Evolutionary conservation across 2,888 invertebrate genomes (phyloP), one percentile per base, ranked within the genome.

Genomic region (Lydus trimaculatus): DNA sequence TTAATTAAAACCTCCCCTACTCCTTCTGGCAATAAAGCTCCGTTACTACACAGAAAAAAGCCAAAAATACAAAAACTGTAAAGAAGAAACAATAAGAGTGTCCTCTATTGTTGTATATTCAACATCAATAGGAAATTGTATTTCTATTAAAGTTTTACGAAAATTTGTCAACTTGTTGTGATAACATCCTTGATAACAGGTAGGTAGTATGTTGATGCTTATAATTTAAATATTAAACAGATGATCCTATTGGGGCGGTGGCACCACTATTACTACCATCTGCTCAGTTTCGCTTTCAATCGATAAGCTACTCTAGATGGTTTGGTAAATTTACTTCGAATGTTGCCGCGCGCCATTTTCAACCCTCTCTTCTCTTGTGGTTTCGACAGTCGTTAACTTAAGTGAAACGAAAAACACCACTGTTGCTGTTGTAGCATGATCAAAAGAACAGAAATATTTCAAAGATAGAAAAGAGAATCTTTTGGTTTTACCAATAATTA

Each of bases 281-380:
- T 56, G 56, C 13, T 56, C 56, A 3, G 23, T 56, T 56, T 56
- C 56, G 25, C 56, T 56, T 56, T 56, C 56, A 56, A 56, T 56
- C 56, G 56, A 56, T 56, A 48, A 1, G 6, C 1, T 6, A 43
- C 20, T 48, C 6, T 4, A 15, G 36, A n/a, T 48, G 25, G 56
- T 56, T 23, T 25, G 25, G 11, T 25, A 5, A 25, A 20, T 56
- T 20, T 48, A 20, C 20, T 48, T 20, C 9, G 48, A 20, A 43
- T 48, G 11, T 48, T 20, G n/a, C n/a, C 17, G 5, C 20, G 9
- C 20, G 9, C 48, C 23, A 48, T 20, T 48, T 48, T 20, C 56
- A 56, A 56, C 15, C 56, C 25, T 56, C 43, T 56, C 56, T 15
- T 56, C 56, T 15, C 56, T 56, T 15, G 56, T 15, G 56, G 56